Evolutionary conservation across 2,797 vertebrate species (phyloP), one percentile per base, ranked within the genome.

Genomic region (Pangasius macronema): DNA sequence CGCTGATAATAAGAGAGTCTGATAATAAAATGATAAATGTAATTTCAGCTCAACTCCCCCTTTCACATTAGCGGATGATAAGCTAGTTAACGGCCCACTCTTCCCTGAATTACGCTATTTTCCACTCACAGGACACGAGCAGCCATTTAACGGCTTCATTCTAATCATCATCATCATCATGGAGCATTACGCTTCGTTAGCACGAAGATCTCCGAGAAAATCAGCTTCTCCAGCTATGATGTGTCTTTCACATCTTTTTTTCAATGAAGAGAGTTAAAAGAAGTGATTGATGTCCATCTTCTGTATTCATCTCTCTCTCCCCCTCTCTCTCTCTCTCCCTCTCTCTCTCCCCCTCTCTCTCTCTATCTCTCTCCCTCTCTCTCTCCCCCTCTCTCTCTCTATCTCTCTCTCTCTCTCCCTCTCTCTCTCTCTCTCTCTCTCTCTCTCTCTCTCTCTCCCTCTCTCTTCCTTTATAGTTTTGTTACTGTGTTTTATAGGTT

Each of bases 1-100:
- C 22, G 63, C 65, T 42, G 75, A 83, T 85, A 61, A 79, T 83
- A n/a, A 61, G 70, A 22, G 82, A 39, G 30, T 87, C 67, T 80
- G 81, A 83, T 85, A 75, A 81, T 85, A 27, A 61, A 81, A 80
- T 84, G 86, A 88, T 85, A 84, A 85, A 86, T 75, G 68, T 87
- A 87, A 89, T 91, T 89, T 87, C 36, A 85, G 85, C 87, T 65
- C 85, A 85, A 82, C 76, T 72, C 63, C 59, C 72, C 57, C 79
- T 72, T 85, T 75, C 53, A 61, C 81, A 85, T 81, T 73, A 87
- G 55, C 14, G 42, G 30, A 42, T 87, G 61, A 87, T 83, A 83
- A 76, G 77, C 46, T 76, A 57, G 79, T 81, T 55, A 82, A 83
- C 36, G 42, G 57, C 59, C 30, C 72, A n/a, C 77, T 65, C 85